Evolutionary conservation across 2,888 invertebrate species (phyloP).

Genomic region (Sinopyrophorus schimmeli): DNA sequence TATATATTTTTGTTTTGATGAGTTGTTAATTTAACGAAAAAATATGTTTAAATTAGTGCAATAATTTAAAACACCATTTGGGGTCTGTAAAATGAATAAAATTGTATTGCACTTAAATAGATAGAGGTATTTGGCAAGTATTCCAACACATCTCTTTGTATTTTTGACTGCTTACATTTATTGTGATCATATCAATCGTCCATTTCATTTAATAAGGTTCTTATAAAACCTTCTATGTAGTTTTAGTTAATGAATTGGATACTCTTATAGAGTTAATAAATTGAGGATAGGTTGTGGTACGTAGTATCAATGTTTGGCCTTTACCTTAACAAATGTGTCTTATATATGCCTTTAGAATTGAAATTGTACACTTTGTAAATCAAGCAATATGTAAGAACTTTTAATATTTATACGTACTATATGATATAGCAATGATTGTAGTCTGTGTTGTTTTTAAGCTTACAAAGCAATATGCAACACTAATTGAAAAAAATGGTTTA

Average conservation of each 20-base stretch:
- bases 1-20: too few species aligned
- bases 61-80: too few species aligned
- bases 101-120: too few species aligned
- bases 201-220: slow-evolving; percentile 7
- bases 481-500: slow-evolving; percentile 27
- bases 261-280: slow-evolving; percentile 22
- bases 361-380: slow-evolving; percentile 40
- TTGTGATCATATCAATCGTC: slow-evolving; percentile 4
- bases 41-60: too few species aligned
- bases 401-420: slow-evolving; percentile 27
- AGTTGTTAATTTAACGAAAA: too few species aligned
- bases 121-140: too few species aligned
- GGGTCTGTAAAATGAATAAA: too few species aligned
- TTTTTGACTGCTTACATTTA: too few species aligned
- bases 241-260: slow-evolving; percentile 10
- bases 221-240: slow-evolving; percentile 9
- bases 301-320: slow-evolving; percentile 25
- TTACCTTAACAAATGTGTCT: slow-evolving; percentile 30
- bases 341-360: slow-evolving; percentile 43
- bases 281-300: slow-evolving; percentile 15
- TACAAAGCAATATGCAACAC: slow-evolving; percentile 25
- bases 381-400: slow-evolving; percentile 43
- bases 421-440: slow-evolving; percentile 17
- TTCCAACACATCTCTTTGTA: too few species aligned
- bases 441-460: slow-evolving; percentile 26